Evolutionary conservation across 2,113 vertebrate species (phyloP).

Genomic region (Jacana jacana): DNA sequence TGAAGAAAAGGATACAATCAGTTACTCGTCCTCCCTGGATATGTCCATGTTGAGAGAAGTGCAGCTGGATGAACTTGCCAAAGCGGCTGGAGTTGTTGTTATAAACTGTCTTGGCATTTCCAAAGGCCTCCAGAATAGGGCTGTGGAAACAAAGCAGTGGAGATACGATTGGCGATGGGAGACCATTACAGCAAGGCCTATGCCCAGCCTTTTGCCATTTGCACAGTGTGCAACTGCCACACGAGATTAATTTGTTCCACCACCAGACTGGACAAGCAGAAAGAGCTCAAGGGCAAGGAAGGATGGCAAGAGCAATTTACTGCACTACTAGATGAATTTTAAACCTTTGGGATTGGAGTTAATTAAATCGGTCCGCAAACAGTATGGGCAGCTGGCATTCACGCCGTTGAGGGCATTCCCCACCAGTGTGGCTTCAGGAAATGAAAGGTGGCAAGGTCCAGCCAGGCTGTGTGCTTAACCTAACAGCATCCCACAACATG

Average conservation of each 20-base stretch:
- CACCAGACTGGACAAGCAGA: slow-evolving; percentile 1
- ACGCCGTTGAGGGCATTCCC: background rate
- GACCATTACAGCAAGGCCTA: background rate
- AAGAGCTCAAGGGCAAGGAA: slow-evolving; percentile 4
- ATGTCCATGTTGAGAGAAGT: slow-evolving; percentile 88
- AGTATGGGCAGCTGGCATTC: background rate
- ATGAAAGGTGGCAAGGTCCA: background rate
- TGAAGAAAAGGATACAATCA: slow-evolving; percentile 86
- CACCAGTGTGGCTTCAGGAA: background rate
- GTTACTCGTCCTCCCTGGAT: slow-evolving; percentile 91
- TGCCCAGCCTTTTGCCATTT: background rate
- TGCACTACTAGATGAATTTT: background rate
- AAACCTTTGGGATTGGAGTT: background rate
- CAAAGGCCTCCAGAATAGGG: slow-evolving; percentile 91
- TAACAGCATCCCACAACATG: background rate
- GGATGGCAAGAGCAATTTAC: background rate
- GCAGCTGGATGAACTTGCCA: slow-evolving; percentile 92
- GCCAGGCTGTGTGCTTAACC: background rate
- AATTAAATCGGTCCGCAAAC: background rate
- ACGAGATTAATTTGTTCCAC: background rate
- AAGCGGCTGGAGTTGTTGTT: slow-evolving; percentile 95
- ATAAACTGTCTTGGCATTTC: slow-evolving; percentile 91
- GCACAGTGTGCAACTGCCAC: background rate
- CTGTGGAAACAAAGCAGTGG: slow-evolving; percentile 64
- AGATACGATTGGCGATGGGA: background rate